These are phyloP conservation scores for Tachyglossus aculeatus DNA, from an alignment of 2,797 vertebrate species.

Conservation along the genomic window DNA sequence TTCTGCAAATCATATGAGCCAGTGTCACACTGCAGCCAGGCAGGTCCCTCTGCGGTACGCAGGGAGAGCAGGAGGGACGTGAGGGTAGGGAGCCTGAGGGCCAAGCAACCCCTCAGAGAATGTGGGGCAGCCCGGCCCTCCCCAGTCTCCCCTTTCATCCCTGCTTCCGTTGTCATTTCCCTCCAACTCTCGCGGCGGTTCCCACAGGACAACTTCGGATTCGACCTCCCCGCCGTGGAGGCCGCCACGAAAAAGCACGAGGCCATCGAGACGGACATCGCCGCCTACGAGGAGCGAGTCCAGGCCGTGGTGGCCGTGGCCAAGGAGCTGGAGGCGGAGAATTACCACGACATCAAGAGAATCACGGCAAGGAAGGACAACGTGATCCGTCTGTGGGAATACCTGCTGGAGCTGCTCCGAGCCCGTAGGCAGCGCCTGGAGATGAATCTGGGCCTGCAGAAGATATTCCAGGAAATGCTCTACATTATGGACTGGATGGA, in stretches of 20 bases:
- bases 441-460: conserved; percentile 92
- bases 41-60: neutral
- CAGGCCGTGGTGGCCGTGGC: conserved; percentile 91
- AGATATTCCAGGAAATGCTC: conserved; percentile 98
- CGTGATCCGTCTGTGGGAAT: conserved; percentile 95
- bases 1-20: no score
- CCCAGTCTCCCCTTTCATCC: no score
- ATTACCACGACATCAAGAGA: conserved; percentile 93
- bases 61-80: neutral
- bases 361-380: conserved; percentile 92
- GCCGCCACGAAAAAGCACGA: conserved; percentile 94
- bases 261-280: conserved; percentile 94
- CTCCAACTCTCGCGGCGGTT: neutral
- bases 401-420: conserved; percentile 92
- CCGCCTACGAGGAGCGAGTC: conserved; percentile 91
- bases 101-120: no score
- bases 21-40: no score
- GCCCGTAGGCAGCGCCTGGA: conserved; percentile 89
- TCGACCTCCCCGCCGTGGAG: conserved; percentile 93
- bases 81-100: no score
- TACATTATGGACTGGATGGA: conserved; percentile 99
- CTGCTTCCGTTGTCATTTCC: neutral
- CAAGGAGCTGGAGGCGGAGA: conserved; percentile 89
- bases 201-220: conserved; percentile 92
- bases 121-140: no score